Percentiles rank a stretch among this genome's conserved stretches.
Evolutionary conservation across 2,888 invertebrate species (phyloP).

Genomic region (Agonopterix heracliana): DNA sequence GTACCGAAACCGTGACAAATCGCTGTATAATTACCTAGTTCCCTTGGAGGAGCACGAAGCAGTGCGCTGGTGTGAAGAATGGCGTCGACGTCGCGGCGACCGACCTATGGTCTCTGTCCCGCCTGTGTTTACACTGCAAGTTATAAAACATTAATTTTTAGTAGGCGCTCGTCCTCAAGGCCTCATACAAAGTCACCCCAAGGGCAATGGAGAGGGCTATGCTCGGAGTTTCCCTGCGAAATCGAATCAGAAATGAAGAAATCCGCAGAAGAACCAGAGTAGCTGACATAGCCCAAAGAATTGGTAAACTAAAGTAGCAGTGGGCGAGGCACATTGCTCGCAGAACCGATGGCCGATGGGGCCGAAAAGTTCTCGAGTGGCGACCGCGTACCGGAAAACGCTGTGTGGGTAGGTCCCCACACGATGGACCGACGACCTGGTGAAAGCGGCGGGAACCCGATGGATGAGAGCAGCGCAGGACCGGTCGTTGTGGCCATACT

Average conservation of each 20-base stretch:
- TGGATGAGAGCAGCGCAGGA: neutral
- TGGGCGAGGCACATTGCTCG: neutral
- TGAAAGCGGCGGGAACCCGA: neutral
- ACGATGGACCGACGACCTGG: neutral
- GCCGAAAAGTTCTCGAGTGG: too few species aligned
- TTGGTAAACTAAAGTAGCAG: neutral
- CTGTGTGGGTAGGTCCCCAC: neutral
- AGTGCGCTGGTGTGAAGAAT: slow-evolving; percentile 62
- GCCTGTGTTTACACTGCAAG: slow-evolving; percentile 36
- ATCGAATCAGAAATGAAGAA: too few species aligned
- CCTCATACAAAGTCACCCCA: too few species aligned
- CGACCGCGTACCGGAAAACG: too few species aligned
- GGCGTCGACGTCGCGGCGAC: slow-evolving; percentile 57
- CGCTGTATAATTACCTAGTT: slow-evolving; percentile 49
- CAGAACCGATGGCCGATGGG: neutral
- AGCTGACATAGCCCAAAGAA: neutral
- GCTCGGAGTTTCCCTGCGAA: too few species aligned
- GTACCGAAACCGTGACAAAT: too few species aligned
- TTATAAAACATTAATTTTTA: neutral
- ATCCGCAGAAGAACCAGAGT: neutral
- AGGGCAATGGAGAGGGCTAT: too few species aligned
- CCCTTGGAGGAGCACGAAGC: slow-evolving; percentile 72
- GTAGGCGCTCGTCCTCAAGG: too few species aligned
- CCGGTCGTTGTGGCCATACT: too few species aligned
- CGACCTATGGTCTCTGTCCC: slow-evolving; percentile 60